A percentile compares a stretch with the other conserved stretches of the same genome.
Evolutionary conservation across 1,140 invertebrate species (phyloP).

Genomic region (Zaprionus vittiger): DNA sequence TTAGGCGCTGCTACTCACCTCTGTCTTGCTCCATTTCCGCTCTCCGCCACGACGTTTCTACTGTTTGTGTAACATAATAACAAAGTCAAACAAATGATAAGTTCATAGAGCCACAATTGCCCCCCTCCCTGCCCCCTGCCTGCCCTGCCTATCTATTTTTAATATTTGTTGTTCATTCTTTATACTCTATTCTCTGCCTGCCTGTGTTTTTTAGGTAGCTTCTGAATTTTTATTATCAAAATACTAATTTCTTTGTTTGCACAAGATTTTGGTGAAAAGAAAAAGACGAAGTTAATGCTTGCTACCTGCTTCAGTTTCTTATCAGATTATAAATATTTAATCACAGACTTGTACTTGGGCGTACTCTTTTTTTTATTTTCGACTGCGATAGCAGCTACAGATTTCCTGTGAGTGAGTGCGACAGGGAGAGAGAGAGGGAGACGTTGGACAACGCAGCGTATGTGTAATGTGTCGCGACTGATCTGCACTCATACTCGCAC

Average conservation of each 20-base stretch:
- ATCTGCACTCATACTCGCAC: conserved; percentile 4
- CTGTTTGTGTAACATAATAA: conserved; percentile 81
- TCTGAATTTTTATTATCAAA: conserved; percentile 83
- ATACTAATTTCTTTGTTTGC: conserved; percentile 82
- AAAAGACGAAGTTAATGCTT: conserved; percentile 24
- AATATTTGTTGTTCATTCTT: conserved; percentile 49
- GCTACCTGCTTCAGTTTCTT: conserved; percentile 72
- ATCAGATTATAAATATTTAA: conserved; percentile 83
- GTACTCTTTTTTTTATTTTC: conserved; percentile 46
- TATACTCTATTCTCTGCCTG: conserved; percentile 25
- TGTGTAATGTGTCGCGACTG: conserved; percentile 56
- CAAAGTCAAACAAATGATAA: conserved; percentile 81
- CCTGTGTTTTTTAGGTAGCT: conserved; percentile 68
- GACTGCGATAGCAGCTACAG: conserved; percentile 48
- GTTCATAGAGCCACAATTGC: conserved; percentile 76
- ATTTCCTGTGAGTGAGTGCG: conserved; percentile 26
- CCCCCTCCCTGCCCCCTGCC: not conserved
- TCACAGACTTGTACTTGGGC: conserved; percentile 77
- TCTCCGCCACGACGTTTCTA: conserved; percentile 40
- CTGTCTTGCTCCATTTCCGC: not conserved
- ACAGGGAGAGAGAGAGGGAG: not conserved
- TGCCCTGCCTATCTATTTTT: conserved; percentile 74
- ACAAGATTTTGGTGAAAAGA: conserved; percentile 65
- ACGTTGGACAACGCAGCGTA: conserved; percentile 46
- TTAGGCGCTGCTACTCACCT: not conserved